Evolutionary conservation across 2,113 vertebrate species (phyloP).

Genomic region (Panurus biarmicus): DNA sequence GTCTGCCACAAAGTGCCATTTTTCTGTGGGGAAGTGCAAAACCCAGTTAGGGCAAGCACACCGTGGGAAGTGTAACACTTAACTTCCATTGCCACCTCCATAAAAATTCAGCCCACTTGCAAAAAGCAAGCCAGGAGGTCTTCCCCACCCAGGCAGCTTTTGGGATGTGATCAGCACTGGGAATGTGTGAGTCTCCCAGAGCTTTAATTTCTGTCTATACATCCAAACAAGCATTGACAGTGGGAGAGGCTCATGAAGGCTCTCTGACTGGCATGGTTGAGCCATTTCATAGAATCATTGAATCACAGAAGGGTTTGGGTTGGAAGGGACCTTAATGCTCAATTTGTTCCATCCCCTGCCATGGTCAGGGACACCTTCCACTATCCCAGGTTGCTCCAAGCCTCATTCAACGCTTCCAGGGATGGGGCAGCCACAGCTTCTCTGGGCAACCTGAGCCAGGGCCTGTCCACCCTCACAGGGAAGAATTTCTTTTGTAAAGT

Average conservation of each 20-base stretch:
- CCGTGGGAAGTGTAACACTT: neutral
- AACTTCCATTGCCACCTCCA: neutral
- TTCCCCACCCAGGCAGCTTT: neutral
- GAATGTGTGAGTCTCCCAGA: neutral
- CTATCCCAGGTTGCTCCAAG: neutral
- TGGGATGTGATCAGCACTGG: neutral
- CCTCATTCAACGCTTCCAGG: neutral
- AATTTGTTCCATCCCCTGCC: neutral
- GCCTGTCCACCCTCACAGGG: neutral
- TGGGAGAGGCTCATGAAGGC: neutral
- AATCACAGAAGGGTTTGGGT: neutral
- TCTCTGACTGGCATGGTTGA: neutral
- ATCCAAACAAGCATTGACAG: neutral
- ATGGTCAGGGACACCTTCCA: neutral
- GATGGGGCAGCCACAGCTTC: neutral
- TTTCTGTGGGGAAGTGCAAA: neutral
- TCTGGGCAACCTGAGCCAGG: neutral
- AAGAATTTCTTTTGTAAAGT: neutral
- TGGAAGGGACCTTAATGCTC: neutral
- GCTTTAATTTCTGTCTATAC: neutral
- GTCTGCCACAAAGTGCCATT: neutral
- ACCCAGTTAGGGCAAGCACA: neutral
- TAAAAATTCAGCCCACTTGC: neutral
- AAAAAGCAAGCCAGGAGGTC: neutral
- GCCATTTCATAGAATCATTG: neutral